These are phyloP conservation scores for Myanophis thanlyinensis DNA, from an alignment of 2,113 vertebrate genomes.

Conservation along the genomic window DNA sequence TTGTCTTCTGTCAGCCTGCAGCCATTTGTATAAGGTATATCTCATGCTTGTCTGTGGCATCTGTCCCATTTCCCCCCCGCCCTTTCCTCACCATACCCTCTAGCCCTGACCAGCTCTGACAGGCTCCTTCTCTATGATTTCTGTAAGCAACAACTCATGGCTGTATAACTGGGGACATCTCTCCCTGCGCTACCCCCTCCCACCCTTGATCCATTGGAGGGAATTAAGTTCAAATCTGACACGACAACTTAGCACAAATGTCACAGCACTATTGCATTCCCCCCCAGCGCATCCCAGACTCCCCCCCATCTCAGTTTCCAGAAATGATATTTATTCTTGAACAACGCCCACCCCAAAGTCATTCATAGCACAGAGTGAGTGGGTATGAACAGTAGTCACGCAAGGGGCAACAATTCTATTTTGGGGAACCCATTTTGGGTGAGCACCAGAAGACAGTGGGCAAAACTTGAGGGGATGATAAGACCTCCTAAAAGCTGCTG, in stretches of 20 bases:
- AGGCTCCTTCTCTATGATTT: slow-evolving; percentile 38
- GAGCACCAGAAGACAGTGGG: not conserved
- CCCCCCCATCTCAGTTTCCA: not conserved
- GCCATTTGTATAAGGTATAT: slow-evolving; percentile 22
- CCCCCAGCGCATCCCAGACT: slow-evolving; percentile 2
- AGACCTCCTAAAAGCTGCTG: not conserved
- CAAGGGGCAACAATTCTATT: too few relatives aligned
- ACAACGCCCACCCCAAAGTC: slow-evolving; percentile 6
- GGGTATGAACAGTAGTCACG: slow-evolving; percentile 4
- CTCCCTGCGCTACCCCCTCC: slow-evolving; percentile 45
- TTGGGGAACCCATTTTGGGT: not conserved
- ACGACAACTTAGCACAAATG: slow-evolving; percentile 72
- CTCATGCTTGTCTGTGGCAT: slow-evolving; percentile 8
- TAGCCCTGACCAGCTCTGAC: slow-evolving; percentile 37
- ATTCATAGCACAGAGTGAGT: slow-evolving; percentile 9
- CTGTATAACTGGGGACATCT: slow-evolving; percentile 38
- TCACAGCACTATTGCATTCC: slow-evolving; percentile 54
- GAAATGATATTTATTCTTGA: slow-evolving; percentile 28
- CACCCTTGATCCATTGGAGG: slow-evolving; percentile 60
- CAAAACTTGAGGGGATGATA: not conserved
- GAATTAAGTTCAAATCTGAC: slow-evolving; percentile 75
- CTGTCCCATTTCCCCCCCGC: slow-evolving; percentile 1
- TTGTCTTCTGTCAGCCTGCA: slow-evolving; percentile 12
- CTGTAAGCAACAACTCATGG: slow-evolving; percentile 63
- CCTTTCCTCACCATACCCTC: not conserved